phyloP scores from a whole-genome alignment of 2,888 invertebrate species.

The Parnassius apollo region DNA sequence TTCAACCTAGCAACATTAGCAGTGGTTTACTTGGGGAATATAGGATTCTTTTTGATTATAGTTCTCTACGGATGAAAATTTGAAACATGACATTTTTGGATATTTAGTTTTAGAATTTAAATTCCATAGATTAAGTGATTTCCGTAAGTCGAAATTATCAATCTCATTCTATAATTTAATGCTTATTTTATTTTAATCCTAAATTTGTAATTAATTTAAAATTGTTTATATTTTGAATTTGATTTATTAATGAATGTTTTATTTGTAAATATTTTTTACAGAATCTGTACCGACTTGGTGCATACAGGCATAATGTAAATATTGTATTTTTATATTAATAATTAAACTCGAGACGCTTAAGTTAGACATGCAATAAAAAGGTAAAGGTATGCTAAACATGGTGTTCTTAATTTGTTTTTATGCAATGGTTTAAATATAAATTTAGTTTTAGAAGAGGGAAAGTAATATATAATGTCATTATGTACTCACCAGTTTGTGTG shows the following conservation, averaged over 20 bases:
- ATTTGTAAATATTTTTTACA: constrained; percentile 42
- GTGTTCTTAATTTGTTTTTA: constrained; percentile 1
- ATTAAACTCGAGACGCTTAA: constrained; percentile 54
- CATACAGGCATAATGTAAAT: constrained; percentile 50
- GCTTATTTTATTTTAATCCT: constrained; percentile 1
- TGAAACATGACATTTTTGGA: constrained; percentile 41
- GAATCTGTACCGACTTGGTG: constrained; percentile 25
- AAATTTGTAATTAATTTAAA: constrained; percentile 12
- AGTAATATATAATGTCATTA: constrained; percentile 57
- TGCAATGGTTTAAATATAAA: constrained; percentile 37
- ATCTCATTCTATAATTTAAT: constrained; percentile 4
- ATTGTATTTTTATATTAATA: constrained; percentile 55
- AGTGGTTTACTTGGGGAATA: constrained; percentile 15
- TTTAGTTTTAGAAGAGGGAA: constrained; percentile 39
- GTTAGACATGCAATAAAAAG: constrained; percentile 31
- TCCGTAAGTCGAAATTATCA: constrained; percentile 2
- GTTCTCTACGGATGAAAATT: constrained; percentile 17
- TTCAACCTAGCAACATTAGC: constrained; percentile 27
- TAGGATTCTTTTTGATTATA: constrained; percentile 30
- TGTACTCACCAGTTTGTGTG: constrained; percentile 14
- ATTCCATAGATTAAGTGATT: constrained; percentile 30
- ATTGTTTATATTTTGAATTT: constrained; percentile 4
- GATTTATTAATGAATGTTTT: constrained; percentile 24
- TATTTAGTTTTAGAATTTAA: constrained; percentile 41
- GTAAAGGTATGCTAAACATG: constrained; percentile 17